phyloP scores from a whole-genome alignment of 2,888 invertebrate genomes.

The Tiphia femorata region DNA sequence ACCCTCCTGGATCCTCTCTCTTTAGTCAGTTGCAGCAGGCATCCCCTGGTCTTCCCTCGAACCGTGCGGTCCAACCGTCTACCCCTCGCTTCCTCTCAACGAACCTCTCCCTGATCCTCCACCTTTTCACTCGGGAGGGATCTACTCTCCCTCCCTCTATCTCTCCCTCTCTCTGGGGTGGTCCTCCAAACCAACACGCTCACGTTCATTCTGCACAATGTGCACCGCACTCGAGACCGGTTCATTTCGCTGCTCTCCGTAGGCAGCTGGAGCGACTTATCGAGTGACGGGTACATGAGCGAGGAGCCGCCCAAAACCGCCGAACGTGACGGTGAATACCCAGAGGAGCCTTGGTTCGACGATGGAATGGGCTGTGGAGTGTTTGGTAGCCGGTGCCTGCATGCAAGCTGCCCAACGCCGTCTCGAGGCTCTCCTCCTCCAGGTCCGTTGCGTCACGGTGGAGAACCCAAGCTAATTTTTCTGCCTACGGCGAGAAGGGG shows the following conservation, averaged over 20 bases:
- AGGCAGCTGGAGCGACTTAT: slow-evolving; percentile 41
- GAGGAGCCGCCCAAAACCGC: slow-evolving; percentile 21
- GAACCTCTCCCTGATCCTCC: background rate
- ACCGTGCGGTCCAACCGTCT: slow-evolving; percentile 4
- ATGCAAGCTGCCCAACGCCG: too few relatives aligned
- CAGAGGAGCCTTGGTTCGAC: background rate
- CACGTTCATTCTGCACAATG: slow-evolving; percentile 35
- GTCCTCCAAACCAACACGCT: slow-evolving; percentile 32
- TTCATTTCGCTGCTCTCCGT: slow-evolving; percentile 38
- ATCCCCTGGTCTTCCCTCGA: too few relatives aligned
- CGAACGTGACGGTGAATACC: slow-evolving; percentile 31
- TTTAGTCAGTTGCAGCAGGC: too few relatives aligned
- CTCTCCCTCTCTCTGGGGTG: slow-evolving; percentile 12
- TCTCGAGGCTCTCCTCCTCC: too few relatives aligned
- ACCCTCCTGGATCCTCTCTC: background rate
- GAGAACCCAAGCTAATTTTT: too few relatives aligned
- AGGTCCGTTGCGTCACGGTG: too few relatives aligned
- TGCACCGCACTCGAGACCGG: slow-evolving; percentile 34
- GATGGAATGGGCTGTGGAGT: too few relatives aligned
- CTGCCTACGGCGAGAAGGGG: too few relatives aligned
- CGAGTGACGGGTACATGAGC: slow-evolving; percentile 23
- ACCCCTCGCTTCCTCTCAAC: background rate
- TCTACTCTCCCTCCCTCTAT: too few relatives aligned
- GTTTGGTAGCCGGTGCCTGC: too few relatives aligned
- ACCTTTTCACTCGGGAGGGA: background rate